A percentile compares a stretch with the other conserved stretches of the same genome.
These are phyloP conservation scores for Manis javanica DNA, from an alignment of 2,797 vertebrate genomes.

Conservation along the genomic window DNA sequence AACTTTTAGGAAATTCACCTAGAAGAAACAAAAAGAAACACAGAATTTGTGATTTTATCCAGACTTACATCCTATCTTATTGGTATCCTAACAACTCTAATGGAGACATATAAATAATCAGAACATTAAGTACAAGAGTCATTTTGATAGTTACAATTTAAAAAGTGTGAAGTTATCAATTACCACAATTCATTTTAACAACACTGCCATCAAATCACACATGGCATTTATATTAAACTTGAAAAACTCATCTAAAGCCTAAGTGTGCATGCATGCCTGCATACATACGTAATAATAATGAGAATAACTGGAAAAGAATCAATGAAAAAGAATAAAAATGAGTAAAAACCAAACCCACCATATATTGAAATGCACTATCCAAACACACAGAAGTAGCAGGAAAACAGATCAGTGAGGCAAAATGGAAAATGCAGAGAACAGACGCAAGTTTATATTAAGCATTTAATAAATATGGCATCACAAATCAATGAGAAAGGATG, in stretches of 20 bases:
- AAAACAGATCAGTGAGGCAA: constrained; percentile 58
- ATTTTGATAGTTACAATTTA: background rate
- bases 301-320: background rate
- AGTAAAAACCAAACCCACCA: background rate
- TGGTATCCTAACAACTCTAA: background rate
- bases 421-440: constrained; percentile 46
- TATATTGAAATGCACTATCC: background rate
- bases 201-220: background rate
- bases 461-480: constrained; percentile 52
- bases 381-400: constrained; percentile 12
- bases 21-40: background rate
- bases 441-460: constrained; percentile 12
- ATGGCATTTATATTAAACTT: background rate
- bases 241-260: background rate
- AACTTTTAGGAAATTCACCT: background rate
- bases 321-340: background rate
- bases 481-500: constrained; percentile 40
- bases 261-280: background rate
- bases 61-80: background rate
- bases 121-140: background rate
- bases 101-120: background rate
- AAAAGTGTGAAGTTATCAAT: background rate
- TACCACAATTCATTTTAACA: background rate
- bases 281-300: background rate
- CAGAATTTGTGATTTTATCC: background rate